Percentiles rank a stretch among this genome's conserved stretches.
These are phyloP conservation scores for Chrysolina oricalcia DNA, from an alignment of 2,888 invertebrate genomes.

Conservation along the genomic window DNA sequence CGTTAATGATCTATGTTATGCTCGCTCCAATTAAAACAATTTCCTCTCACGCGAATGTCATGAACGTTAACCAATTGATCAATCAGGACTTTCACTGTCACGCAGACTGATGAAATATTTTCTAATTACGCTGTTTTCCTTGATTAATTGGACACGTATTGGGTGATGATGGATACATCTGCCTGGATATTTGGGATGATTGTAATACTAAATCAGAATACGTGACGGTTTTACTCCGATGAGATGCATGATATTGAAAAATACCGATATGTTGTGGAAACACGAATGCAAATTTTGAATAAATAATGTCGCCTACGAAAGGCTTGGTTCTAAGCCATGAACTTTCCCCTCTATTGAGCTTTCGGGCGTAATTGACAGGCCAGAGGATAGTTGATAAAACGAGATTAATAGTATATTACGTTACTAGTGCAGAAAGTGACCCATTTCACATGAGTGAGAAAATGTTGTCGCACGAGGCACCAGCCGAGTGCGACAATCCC, in stretches of 20 bases:
- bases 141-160: slow-evolving; percentile 26
- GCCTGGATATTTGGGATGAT: neutral
- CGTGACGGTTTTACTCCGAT: neutral
- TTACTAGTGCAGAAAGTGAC: too few species aligned
- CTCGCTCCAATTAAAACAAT: slow-evolving; percentile 29
- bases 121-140: slow-evolving; percentile 31
- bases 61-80: slow-evolving; percentile 27
- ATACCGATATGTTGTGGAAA: too few species aligned
- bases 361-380: too few species aligned
- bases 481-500: too few species aligned
- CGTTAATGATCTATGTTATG: slow-evolving; percentile 12
- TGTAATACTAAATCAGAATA: slow-evolving; percentile 6
- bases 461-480: too few species aligned
- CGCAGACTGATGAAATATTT: slow-evolving; percentile 29
- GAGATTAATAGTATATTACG: too few species aligned
- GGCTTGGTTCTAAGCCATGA: too few species aligned
- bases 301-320: too few species aligned
- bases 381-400: too few species aligned
- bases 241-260: neutral
- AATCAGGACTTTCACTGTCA: slow-evolving; percentile 33
- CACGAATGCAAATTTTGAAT: too few species aligned
- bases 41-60: slow-evolving; percentile 26
- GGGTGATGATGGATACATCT: slow-evolving; percentile 22
- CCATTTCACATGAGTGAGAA: too few species aligned
- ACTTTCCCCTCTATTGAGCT: too few species aligned